These are phyloP conservation scores for Hapalemur alaotrensis DNA, from an alignment of 2,797 vertebrate genomes.

Conservation along the genomic window DNA sequence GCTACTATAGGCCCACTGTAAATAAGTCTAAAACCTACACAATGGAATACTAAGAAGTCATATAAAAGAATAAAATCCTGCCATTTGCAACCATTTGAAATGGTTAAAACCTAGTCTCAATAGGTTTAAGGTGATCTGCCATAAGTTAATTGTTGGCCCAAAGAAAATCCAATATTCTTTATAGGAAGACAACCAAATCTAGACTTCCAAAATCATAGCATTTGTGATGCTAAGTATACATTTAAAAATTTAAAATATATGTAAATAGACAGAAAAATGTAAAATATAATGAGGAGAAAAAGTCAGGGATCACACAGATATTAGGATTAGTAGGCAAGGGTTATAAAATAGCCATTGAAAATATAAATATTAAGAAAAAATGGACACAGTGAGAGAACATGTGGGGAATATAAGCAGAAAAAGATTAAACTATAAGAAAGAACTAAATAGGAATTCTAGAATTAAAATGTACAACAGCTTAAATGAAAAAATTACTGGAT, in stretches of 20 bases:
- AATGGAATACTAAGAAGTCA: not conserved
- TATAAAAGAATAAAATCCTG: not conserved
- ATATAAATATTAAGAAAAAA: not conserved
- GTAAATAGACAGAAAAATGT: not conserved
- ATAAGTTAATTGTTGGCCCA: not conserved
- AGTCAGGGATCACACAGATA: not conserved
- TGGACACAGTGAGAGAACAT: not conserved
- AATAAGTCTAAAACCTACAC: not conserved
- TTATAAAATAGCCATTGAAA: not conserved
- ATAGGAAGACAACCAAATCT: not conserved
- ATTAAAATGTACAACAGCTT: not conserved
- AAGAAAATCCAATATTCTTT: not conserved
- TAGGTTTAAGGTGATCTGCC: not conserved
- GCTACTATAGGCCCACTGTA: not conserved
- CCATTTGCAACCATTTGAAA: not conserved
- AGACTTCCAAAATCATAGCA: not conserved
- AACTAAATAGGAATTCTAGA: not conserved
- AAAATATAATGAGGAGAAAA: not conserved
- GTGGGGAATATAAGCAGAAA: not conserved
- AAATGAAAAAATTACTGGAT: not conserved
- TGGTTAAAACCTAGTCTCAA: not conserved
- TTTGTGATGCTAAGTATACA: not conserved
- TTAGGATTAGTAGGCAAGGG: not conserved
- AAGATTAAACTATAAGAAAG: not conserved
- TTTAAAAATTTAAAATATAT: not conserved